Evolutionary conservation across 1,140 invertebrate genomes (phyloP), one percentile per base, ranked within the genome.

Genomic region (Heliothis virescens): DNA sequence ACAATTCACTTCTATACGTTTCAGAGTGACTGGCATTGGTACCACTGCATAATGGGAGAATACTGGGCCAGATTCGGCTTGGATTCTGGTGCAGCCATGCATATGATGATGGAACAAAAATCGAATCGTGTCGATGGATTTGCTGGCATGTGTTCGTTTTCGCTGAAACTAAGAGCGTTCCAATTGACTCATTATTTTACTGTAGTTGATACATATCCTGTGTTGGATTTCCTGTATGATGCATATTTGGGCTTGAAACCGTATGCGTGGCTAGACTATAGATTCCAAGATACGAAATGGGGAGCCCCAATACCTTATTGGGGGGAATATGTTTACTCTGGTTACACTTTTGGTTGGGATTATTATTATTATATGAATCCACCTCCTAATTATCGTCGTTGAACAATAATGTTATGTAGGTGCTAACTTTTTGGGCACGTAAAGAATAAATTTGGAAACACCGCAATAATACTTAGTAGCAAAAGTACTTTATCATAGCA

Each of bases 11-110:
- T 41, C 9, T 57, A 59, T 60, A 78, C 74, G 50, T 53, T 90
- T 29, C 83, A 91, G 89, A 83, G 71, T 0, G 90, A 91, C 26
- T 91, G 90, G 90, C 86, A 88, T 2, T 90, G 89, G 89, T 90
- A 83, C 52, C 63, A 84, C 21, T 91, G 90, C 63, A 41, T 89
- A 5, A 48, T 34, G 3, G 86, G 78, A 0, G 67, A 84, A 29
- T 71, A 29, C 26, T 90, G 87, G 86, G 84, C 82, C 0, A 83
- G 53, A 63, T 80, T 79, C 29, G 88, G 89, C 1, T 76, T 91
- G 10, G 89, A 91, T n/a, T 82, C 81, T 1, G 88, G 89, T 0
- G 85, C 83, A 0, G 81, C 81, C 0, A 29, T 87, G 2, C 85
- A 88, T 53, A 69, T 86, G 2, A 18, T 57, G 3, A 74, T 81